phyloP scores from a whole-genome alignment of 92 coral and sea anemone species.

The Siderastrea siderea region DNA sequence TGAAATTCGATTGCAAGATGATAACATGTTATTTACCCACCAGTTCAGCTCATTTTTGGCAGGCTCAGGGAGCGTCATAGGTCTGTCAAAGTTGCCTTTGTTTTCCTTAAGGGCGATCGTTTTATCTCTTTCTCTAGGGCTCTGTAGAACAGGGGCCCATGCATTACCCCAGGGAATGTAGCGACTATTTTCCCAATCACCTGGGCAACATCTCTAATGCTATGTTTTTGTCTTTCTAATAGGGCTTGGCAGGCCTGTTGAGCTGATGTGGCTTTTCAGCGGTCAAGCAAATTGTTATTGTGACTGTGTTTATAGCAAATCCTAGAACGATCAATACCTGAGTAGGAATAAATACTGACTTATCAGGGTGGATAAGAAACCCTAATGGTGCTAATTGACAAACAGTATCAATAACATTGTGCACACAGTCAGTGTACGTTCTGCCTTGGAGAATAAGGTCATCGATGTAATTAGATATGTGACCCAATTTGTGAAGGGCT shows the following conservation, averaged over 20 bases:
- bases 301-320: conserved; percentile 21
- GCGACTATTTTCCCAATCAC: conserved; percentile 56
- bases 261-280: background rate
- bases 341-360: conserved; percentile 1
- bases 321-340: conserved; percentile 15
- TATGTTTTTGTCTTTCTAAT: background rate
- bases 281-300: conserved; percentile 9
- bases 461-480: conserved; percentile 39
- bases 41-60: conserved; percentile 46
- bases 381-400: background rate
- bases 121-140: conserved; percentile 64
- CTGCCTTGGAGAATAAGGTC: conserved; percentile 49
- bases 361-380: background rate
- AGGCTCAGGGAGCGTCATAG: conserved; percentile 39
- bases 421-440: no score
- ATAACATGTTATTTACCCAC: conserved; percentile 44
- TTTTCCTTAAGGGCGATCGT: background rate
- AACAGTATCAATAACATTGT: no score
- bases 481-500: conserved; percentile 43
- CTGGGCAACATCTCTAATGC: conserved; percentile 49
- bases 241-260: conserved; percentile 16
- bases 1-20: conserved; percentile 23
- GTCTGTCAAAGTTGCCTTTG: conserved; percentile 50
- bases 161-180: background rate
- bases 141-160: conserved; percentile 47